Conservation (phyloP, 2,888 invertebrate genomes). For the Lasioglossum malachurum region DNA sequence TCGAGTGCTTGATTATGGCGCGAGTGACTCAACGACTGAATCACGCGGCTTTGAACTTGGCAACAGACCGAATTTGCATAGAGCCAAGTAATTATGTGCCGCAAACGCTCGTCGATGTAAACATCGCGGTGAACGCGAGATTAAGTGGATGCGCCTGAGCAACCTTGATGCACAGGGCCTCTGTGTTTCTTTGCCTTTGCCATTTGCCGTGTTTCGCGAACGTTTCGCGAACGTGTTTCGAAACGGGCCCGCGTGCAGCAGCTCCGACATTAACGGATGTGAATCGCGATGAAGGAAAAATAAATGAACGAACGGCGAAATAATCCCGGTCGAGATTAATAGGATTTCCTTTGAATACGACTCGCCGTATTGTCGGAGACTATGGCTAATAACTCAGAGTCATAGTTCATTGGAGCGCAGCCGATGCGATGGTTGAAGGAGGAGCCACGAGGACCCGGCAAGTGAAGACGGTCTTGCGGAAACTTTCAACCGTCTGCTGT, state of each 20-base stretch:
- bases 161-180: not conserved
- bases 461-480: constrained; percentile 9
- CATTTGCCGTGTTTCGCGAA: not conserved
- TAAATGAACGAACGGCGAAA: not conserved
- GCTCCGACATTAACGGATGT: not conserved
- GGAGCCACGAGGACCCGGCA: not conserved
- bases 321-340: not conserved
- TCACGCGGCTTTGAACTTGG: constrained; percentile 42
- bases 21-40: constrained; percentile 55
- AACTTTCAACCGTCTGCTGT: constrained; percentile 11
- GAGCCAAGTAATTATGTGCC: constrained; percentile 71
- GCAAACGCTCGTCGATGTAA: constrained; percentile 55
- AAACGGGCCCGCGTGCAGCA: not conserved
- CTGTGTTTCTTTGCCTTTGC: not conserved
- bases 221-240: not conserved
- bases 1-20: constrained; percentile 79
- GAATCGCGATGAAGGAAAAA: not conserved
- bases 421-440: constrained; percentile 13
- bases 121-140: constrained; percentile 41
- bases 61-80: constrained; percentile 66
- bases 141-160: constrained; percentile 43
- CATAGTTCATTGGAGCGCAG: constrained; percentile 1
- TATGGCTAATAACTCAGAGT: constrained; percentile 7
- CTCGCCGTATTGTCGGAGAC: not conserved
- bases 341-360: not conserved